These are phyloP conservation scores for Calcarius lapponicus DNA, from an alignment of 2,797 vertebrate genomes.

Conservation along the genomic window DNA sequence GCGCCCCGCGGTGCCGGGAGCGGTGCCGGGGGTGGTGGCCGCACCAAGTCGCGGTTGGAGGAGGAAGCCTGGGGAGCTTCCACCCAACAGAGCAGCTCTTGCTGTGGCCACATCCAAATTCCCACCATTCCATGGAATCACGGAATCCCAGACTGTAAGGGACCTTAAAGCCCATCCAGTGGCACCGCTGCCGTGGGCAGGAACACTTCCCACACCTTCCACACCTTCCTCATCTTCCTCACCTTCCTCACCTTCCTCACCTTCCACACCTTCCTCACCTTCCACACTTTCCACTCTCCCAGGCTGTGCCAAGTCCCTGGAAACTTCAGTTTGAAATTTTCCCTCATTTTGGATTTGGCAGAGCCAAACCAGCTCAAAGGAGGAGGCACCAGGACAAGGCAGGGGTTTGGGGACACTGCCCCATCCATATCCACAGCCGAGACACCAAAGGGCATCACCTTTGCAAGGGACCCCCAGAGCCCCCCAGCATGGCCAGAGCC, in stretches of 20 bases:
- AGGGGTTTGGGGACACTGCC: background rate
- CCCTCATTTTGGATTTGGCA: rapidly evolving
- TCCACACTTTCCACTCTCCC: rapidly evolving
- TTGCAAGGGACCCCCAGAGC: background rate
- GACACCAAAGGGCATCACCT: rapidly evolving
- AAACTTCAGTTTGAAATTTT: rapidly evolving
- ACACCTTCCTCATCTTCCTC: rapidly evolving
- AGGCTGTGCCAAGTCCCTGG: background rate
- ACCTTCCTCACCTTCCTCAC: background rate
- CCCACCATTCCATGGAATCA: rapidly evolving
- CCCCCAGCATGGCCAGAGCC: rapidly evolving
- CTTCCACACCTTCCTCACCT: too few species aligned
- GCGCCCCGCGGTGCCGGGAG: background rate
- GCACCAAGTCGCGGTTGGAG: background rate
- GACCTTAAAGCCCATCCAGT: background rate
- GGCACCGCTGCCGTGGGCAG: background rate
- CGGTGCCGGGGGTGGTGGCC: background rate
- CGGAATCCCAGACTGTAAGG: background rate
- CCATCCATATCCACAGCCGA: background rate
- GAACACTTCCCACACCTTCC: background rate
- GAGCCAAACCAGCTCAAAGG: background rate
- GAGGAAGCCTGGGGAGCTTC: background rate
- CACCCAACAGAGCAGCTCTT: rapidly evolving
- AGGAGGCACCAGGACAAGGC: background rate
- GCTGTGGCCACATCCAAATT: background rate